Percentiles rank a stretch among this genome's conserved stretches.
Conservation (phyloP, 2,888 invertebrate genomes). For the Synanthedon formicaeformis region DNA sequence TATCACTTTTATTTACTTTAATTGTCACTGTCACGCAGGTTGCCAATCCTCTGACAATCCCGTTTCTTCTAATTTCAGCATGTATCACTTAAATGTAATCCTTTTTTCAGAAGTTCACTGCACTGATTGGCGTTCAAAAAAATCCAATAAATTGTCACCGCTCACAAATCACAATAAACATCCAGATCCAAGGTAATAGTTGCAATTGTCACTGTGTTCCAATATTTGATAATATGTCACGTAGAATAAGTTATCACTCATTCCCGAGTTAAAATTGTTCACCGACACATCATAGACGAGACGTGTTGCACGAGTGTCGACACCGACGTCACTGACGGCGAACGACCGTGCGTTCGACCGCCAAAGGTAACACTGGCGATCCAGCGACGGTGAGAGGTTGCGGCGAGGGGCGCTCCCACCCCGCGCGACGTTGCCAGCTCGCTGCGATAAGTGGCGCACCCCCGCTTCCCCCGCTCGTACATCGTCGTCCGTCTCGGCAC, state of each 20-base stretch:
- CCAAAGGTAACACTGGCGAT: constrained; percentile 75
- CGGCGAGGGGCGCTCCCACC: constrained; percentile 66
- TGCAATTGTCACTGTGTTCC: constrained; percentile 75
- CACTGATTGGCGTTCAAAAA: constrained; percentile 50
- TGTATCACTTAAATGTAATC: constrained; percentile 49
- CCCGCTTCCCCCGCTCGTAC: constrained; percentile 47
- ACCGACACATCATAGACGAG: constrained; percentile 57
- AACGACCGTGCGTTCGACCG: constrained; percentile 65
- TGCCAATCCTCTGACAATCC: constrained; percentile 26
- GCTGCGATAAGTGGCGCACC: constrained; percentile 69
- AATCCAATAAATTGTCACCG: constrained; percentile 46
- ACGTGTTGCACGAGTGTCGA: constrained; percentile 68
- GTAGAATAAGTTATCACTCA: constrained; percentile 56
- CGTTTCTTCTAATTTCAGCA: constrained; percentile 45
- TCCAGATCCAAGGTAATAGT: constrained; percentile 55
- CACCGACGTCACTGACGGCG: constrained; percentile 66
- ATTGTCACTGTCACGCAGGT: constrained; percentile 29
- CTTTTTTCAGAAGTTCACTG: constrained; percentile 52
- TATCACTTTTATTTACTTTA: constrained; percentile 44
- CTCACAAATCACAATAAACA: constrained; percentile 46
- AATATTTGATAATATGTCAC: constrained; percentile 73
- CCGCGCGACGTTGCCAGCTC: constrained; percentile 69
- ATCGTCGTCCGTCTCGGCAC: constrained; percentile 58
- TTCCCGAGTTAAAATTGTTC: constrained; percentile 64
- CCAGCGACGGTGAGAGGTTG: constrained; percentile 73